These are phyloP conservation scores for Dorcus parallelipipedus DNA, from an alignment of 2,888 invertebrate species.

Conservation along the genomic window DNA sequence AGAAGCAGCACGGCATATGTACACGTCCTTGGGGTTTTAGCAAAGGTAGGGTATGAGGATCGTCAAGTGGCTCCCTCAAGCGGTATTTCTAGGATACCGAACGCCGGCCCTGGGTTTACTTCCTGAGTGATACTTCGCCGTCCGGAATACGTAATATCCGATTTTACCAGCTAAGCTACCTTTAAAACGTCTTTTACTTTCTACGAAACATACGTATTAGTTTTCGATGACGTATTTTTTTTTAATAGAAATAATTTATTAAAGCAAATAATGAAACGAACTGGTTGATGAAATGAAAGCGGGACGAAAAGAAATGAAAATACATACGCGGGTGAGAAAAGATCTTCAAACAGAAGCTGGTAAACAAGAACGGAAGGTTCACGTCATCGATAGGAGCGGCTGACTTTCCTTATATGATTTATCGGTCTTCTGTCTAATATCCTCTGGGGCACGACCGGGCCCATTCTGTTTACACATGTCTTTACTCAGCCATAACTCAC, in stretches of 20 bases:
- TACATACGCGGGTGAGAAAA: background rate
- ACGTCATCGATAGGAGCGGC: conserved; percentile 37
- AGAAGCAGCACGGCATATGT: conserved; percentile 23
- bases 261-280: too few relatives aligned
- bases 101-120: conserved; percentile 28
- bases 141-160: conserved; percentile 35
- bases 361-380: conserved; percentile 22
- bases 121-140: conserved; percentile 34
- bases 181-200: background rate
- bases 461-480: conserved; percentile 41
- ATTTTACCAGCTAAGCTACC: conserved; percentile 1
- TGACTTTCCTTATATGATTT: conserved; percentile 38
- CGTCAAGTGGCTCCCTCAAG: conserved; percentile 31
- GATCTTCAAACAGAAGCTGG: conserved; percentile 12
- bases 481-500: conserved; percentile 39
- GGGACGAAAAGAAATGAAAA: background rate
- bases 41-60: conserved; percentile 24
- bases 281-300: too few relatives aligned
- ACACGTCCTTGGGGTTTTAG: conserved; percentile 23
- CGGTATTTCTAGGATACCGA: conserved; percentile 29
- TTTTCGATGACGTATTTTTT: too few relatives aligned
- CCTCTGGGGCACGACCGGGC: conserved; percentile 35
- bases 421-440: conserved; percentile 40
- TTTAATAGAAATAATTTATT: too few relatives aligned
- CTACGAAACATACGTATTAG: background rate